Evolutionary conservation across 2,888 invertebrate species (phyloP), one percentile per base, ranked within the genome.

Genomic region (Hirtodrosophila histrioides): DNA sequence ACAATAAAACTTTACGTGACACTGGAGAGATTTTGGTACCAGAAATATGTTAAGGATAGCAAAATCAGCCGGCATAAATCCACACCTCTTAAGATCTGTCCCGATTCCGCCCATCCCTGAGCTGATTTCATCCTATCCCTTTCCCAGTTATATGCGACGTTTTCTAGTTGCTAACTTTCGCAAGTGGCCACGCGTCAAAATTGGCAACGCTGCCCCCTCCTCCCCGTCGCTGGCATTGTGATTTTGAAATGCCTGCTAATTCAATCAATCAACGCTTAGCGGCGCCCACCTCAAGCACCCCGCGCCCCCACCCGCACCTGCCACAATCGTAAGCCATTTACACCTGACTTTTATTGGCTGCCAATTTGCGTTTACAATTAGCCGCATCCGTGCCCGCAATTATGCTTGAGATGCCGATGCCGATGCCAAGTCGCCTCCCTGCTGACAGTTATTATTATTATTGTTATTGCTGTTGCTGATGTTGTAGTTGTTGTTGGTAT

Each of bases 301-400:
- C 36, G n/a, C 36, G n/a, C 11, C 12, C 27, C 3, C 23, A 4
- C 27, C 53, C 37, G 17, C 43, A 49, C 31, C 46, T 39, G 27
- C 31, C 31, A 51, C 54, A 69, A 73, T 61, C 65, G 71, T 56
- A 9, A 24, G 62, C 77, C 68, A 78, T 81, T 81, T 70, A 75
- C 80, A 82, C 78, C 86, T 80, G 65, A 43, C 41, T 63, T 60
- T 68, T 81, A 82, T 78, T 82, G 76, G 69, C 74, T 73, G 73
- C 39, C 85, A 87, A 88, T 81, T 88, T 78, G 72, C 72, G 40
- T 73, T 75, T 75, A 72, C 76, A 87, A 87, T 88, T 86, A 86
- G 84, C 54, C 61, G 68, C 76, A 87, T 83, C 82, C 82, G 85
- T 53, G 54, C 29, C 63, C 24, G 17, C 67, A 81, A 82, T 86